Evolutionary conservation across 2,888 invertebrate species (phyloP).

Genomic region (Ophion ventricosus): DNA sequence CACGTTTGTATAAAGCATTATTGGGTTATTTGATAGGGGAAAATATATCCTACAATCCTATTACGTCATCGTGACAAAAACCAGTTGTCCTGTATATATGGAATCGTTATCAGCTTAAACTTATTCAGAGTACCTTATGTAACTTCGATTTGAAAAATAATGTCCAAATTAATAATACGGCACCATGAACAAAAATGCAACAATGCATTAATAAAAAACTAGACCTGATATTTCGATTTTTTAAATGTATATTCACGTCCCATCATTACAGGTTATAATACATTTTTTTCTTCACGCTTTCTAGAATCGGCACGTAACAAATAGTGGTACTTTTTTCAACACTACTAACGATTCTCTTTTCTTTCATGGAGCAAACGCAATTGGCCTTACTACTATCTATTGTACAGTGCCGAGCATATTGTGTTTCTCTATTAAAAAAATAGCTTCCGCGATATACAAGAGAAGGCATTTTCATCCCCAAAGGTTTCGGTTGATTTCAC

Average conservation of each 20-base stretch:
- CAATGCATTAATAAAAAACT: neutral
- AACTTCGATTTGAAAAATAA: too few relatives aligned
- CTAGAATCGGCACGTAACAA: neutral
- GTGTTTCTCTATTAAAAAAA: conserved; percentile 6
- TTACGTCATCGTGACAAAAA: too few relatives aligned
- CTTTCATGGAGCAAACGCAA: neutral
- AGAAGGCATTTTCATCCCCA: conserved; percentile 21
- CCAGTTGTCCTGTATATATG: too few relatives aligned
- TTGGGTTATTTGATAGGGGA: too few relatives aligned
- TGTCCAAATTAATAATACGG: too few relatives aligned
- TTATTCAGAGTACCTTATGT: too few relatives aligned
- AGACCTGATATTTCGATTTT: neutral
- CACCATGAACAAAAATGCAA: neutral
- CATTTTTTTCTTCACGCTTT: neutral
- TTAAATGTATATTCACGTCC: neutral
- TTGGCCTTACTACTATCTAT: neutral
- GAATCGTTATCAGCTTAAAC: too few relatives aligned
- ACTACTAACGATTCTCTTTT: neutral
- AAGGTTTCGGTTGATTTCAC: conserved; percentile 37
- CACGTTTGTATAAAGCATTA: too few relatives aligned
- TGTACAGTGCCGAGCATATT: conserved; percentile 3
- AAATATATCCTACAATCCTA: too few relatives aligned
- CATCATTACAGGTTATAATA: neutral
- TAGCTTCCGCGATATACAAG: neutral
- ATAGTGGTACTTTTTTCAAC: conserved; percentile 2